Evolutionary conservation across 2,888 invertebrate genomes (phyloP), one percentile per base, ranked within the genome.

Genomic region (Amphipyra berbera): DNA sequence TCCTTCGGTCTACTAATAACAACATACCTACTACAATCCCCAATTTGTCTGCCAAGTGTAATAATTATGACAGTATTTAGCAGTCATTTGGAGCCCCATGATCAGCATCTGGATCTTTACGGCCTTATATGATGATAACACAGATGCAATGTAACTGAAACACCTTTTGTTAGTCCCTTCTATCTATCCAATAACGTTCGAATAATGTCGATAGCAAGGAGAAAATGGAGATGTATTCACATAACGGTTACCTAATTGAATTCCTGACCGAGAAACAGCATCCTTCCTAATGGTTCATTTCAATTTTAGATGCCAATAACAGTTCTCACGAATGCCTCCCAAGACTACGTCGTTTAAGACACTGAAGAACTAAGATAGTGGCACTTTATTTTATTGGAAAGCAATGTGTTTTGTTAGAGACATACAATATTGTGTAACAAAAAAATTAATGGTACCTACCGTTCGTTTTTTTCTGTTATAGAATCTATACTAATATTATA

Each of bases 221-320:
- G 7, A 30, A 30, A 30, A 30, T 30, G 30, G 57, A 62, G 54
- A 62, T 72, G 33, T 75, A 71, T 72, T 52, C 71, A 55, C 71
- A 65, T 59, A 61, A 68, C 65, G 64, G 76, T 64, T 68, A 70
- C 73, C 70, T 81, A 80, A 82, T 82, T 81, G 76, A 79, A 83
- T 82, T 83, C 76, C 78, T 79, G 60, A 63, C 64, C 68, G 69
- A 45, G 48, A 30, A 56, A 60, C 58, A 68, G 61, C 66, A 73
- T 66, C 64, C 70, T 48, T 69, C 63, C 67, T 76, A 82, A 82
- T 82, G 79, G 81, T 73, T 81, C 77, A 82, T 82, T 82, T 78
- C 77, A 80, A 80, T 82, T 82, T 81, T 76, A 73, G 73, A 78
- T 76, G 76, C 73, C 77, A 70, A 76, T 76, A 73, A 82, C 82